These are phyloP conservation scores for Anthonomus grandis DNA, from an alignment of 1,140 invertebrate species.

Conservation along the genomic window DNA sequence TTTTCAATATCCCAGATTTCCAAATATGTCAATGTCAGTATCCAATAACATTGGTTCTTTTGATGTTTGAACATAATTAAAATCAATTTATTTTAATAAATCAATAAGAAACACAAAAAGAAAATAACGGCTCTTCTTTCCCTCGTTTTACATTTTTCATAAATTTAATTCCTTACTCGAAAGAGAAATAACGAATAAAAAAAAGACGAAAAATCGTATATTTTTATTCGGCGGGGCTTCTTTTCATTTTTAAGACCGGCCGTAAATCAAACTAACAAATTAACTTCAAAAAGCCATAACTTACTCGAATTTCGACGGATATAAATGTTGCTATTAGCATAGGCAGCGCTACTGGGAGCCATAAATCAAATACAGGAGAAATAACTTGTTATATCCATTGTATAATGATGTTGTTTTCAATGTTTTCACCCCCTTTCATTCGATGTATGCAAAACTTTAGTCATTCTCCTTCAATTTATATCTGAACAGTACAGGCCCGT, in stretches of 20 bases:
- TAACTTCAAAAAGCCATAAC: slow-evolving; percentile 49
- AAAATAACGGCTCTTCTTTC: neutral
- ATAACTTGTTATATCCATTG: slow-evolving; percentile 50
- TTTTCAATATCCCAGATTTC: too few relatives aligned
- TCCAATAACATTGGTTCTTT: too few relatives aligned
- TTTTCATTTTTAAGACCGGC: slow-evolving; percentile 32
- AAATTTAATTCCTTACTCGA: slow-evolving; percentile 8
- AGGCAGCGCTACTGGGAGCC: slow-evolving; percentile 45
- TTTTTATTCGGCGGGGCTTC: slow-evolving; percentile 29
- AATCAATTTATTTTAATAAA: too few relatives aligned
- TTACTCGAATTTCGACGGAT: slow-evolving; percentile 45
- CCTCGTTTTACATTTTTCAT: slow-evolving; percentile 13
- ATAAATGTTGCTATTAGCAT: slow-evolving; percentile 50
- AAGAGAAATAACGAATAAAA: slow-evolving; percentile 11
- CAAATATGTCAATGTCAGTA: too few relatives aligned
- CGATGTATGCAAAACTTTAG: slow-evolving; percentile 43
- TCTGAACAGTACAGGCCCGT: slow-evolving; percentile 17
- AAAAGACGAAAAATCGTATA: slow-evolving; percentile 13
- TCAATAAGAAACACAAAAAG: neutral
- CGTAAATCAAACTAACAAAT: slow-evolving; percentile 51
- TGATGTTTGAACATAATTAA: too few relatives aligned
- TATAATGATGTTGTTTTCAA: slow-evolving; percentile 50
- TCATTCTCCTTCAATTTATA: slow-evolving; percentile 36
- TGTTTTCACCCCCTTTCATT: slow-evolving; percentile 39
- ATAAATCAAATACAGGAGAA: slow-evolving; percentile 49